phyloP scores from a whole-genome alignment of 2,888 invertebrate genomes.

The Campoletis raptor region DNA sequence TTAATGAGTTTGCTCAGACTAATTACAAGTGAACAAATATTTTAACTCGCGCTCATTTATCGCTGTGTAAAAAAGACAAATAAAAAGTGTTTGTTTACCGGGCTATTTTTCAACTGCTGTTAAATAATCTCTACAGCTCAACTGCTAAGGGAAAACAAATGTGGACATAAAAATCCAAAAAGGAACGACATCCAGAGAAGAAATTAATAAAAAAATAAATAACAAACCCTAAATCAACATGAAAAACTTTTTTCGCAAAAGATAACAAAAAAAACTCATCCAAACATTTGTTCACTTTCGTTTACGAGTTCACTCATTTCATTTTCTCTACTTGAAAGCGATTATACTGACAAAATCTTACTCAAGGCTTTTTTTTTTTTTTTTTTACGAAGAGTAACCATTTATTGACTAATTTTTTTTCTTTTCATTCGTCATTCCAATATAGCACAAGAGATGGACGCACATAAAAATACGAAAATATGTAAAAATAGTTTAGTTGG shows the following conservation, averaged over 20 bases:
- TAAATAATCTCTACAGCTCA: neutral
- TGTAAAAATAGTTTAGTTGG: neutral
- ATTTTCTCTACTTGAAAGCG: constrained; percentile 39
- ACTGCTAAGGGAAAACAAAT: constrained; percentile 20
- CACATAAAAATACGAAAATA: neutral
- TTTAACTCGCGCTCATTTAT: constrained; percentile 28
- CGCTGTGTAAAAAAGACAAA: constrained; percentile 9
- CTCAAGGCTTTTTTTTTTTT: neutral
- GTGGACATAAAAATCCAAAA: neutral
- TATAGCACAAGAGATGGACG: neutral
- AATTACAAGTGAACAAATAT: constrained; percentile 6
- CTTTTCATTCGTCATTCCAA: neutral
- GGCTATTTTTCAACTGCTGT: constrained; percentile 22
- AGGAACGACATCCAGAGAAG: neutral
- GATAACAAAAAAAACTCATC: constrained; percentile 40
- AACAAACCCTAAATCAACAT: neutral
- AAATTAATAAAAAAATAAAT: constrained; percentile 15
- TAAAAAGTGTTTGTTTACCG: constrained; percentile 36
- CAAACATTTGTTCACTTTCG: constrained; percentile 10
- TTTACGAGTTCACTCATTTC: constrained; percentile 4
- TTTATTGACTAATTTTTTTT: neutral
- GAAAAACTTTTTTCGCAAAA: constrained; percentile 36
- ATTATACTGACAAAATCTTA: constrained; percentile 21
- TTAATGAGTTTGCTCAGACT: constrained; percentile 20
- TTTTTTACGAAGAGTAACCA: neutral